phyloP scores from a whole-genome alignment of 2,888 invertebrate species.

The Hyalella azteca region DNA sequence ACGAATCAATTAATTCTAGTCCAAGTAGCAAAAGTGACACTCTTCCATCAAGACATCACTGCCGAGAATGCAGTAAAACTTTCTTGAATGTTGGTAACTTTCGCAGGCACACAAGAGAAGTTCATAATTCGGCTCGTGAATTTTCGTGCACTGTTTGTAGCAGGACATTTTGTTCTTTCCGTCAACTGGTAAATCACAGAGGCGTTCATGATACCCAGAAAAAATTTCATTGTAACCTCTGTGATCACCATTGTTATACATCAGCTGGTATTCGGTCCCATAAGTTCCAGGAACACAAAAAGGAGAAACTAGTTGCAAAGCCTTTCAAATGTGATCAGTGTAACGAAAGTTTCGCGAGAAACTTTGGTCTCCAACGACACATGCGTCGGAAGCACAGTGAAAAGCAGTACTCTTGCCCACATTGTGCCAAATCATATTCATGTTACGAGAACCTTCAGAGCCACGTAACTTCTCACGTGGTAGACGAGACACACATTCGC shows the following conservation, averaged over 20 bases:
- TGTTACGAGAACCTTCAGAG: constrained; percentile 45
- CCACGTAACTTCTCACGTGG: constrained; percentile 42
- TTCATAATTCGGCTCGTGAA: constrained; percentile 43
- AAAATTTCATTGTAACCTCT: constrained; percentile 42
- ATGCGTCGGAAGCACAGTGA: constrained; percentile 42
- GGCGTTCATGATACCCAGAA: constrained; percentile 48
- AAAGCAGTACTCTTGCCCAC: constrained; percentile 37
- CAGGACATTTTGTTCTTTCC: constrained; percentile 43
- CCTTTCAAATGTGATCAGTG: constrained; percentile 40
- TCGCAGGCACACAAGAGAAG: constrained; percentile 46
- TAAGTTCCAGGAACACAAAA: constrained; percentile 44
- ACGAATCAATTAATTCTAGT: no score
- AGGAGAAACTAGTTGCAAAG: background rate
- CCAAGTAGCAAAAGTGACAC: background rate
- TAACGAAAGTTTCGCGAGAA: constrained; percentile 47
- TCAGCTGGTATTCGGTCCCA: constrained; percentile 52
- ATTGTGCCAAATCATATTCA: constrained; percentile 44
- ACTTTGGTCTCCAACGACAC: constrained; percentile 50
- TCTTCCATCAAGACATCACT: background rate
- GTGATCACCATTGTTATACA: constrained; percentile 47
- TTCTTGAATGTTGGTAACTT: constrained; percentile 42
- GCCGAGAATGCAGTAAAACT: constrained; percentile 41
- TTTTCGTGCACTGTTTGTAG: constrained; percentile 45
- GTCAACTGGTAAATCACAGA: constrained; percentile 46
- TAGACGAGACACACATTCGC: background rate